Evolutionary conservation across 1,140 invertebrate genomes (phyloP), one percentile per base, ranked within the genome.

Genomic region (Metopolophium dirhodum): DNA sequence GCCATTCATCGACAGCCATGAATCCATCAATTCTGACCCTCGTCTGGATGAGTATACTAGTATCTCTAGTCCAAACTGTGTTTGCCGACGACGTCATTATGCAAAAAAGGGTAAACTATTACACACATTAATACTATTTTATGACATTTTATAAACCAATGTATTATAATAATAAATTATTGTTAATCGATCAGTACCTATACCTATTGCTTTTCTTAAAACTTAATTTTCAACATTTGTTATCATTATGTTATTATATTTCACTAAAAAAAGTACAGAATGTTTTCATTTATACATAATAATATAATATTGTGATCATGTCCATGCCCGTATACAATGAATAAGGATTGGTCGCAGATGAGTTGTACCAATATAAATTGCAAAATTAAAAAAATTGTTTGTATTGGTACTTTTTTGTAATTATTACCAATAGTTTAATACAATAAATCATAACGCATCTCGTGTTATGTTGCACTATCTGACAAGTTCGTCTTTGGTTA

Each of bases 81-180:
- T 88, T 89, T 88, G 93, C 94, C 41, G 94, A 94, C 88, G 94
- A 94, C 82, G 94, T 94, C 47, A 94, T 94, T 83, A 94, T 94
- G 57, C 94, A 94, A 94, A 94, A 94, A 89, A 94, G 94, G 93
- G 94, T 94, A 94, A 94, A 92, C 45, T 88, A 35, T 49, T 88
- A 49, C 37, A 82, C n/a, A 85, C 41, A 85, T 45, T 85, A 11
- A 41, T 41, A 83, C 61, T 68, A 68, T 68, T 30, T 68, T 68
- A 68, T n/a, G 9, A 14, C 4, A 68, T 68, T 61, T 68, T 68
- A 68, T 68, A 68, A 68, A n/a, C 9, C 30, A 68, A 68, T n/a
- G 26, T 30, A 68, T 68, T 30, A 61, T 61, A n/a, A 14, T 68
- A 57, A 61, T 61, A 61, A 2, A 68, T 23, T 68, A n/a, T 30